These are phyloP conservation scores for Palythoa caribaeorum DNA, from an alignment of 92 coral and sea anemone species.

Conservation along the genomic window DNA sequence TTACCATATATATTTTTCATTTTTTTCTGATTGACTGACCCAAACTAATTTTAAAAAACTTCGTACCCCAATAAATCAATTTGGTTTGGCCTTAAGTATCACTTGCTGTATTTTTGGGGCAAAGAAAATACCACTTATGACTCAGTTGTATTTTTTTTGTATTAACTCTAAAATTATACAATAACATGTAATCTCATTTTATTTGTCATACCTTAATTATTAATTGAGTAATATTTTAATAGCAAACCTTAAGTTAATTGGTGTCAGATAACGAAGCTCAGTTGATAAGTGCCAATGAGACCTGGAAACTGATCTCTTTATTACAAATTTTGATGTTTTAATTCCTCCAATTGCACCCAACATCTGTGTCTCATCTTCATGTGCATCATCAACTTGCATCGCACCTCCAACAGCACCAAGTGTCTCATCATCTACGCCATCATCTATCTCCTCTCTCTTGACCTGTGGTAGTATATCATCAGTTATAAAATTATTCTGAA, in stretches of 20 bases:
- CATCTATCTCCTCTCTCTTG: neutral
- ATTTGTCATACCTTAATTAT: too few relatives aligned
- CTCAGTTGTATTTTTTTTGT: too few relatives aligned
- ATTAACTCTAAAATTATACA: too few relatives aligned
- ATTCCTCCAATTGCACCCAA: constrained; percentile 38
- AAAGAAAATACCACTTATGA: too few relatives aligned
- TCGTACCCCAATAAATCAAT: too few relatives aligned
- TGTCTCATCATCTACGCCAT: neutral
- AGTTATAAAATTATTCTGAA: neutral
- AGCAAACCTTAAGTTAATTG: constrained; percentile 69
- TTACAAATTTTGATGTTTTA: constrained; percentile 59
- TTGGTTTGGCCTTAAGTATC: too few relatives aligned
- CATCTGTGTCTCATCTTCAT: neutral
- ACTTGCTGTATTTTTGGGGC: too few relatives aligned
- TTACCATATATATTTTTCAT: too few relatives aligned
- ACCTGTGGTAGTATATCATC: neutral
- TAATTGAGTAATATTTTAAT: neutral
- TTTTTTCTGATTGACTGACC: too few relatives aligned
- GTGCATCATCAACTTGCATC: neutral
- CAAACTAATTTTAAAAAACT: too few relatives aligned
- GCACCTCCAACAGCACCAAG: neutral
- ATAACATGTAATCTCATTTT: too few relatives aligned
- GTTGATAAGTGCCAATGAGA: constrained; percentile 77
- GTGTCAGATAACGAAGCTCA: constrained; percentile 77
- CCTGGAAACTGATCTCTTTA: constrained; percentile 77